Conservation (phyloP, 2,888 invertebrate genomes). For the Harmothoe impar region DNA sequence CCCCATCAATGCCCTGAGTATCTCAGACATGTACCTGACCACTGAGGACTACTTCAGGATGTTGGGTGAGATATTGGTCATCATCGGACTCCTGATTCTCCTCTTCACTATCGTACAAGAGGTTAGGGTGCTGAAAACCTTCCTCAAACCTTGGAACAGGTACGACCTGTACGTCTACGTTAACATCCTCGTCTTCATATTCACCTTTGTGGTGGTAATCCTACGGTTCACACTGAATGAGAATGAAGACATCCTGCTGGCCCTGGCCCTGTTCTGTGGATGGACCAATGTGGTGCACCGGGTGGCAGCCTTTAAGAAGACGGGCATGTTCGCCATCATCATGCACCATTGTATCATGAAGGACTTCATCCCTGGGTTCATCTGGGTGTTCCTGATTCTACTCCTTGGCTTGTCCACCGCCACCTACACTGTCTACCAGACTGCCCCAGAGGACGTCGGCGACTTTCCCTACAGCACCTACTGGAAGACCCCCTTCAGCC, state of each 20-base stretch:
- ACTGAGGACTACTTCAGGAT: background rate
- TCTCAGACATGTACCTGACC: background rate
- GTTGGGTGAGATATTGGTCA: background rate
- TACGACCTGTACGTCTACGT: background rate
- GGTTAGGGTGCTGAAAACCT: background rate
- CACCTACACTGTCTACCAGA: background rate
- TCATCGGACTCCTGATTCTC: background rate
- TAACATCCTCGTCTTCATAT: background rate
- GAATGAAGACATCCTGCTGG: slow-evolving; percentile 11
- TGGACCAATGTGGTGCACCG: slow-evolving; percentile 12
- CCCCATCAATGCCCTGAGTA: background rate
- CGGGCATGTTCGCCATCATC: slow-evolving; percentile 34
- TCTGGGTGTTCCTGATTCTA: background rate
- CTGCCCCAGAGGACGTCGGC: background rate
- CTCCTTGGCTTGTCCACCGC: background rate
- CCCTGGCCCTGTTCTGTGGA: slow-evolving; percentile 14
- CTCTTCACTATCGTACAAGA: background rate
- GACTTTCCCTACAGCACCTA: background rate
- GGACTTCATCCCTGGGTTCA: slow-evolving; percentile 20
- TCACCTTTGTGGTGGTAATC: background rate
- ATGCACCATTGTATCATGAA: slow-evolving; percentile 36
- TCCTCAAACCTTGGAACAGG: background rate
- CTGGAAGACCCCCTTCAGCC: background rate
- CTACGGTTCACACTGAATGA: background rate
- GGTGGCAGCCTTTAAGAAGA: slow-evolving; percentile 32